Conservation (phyloP, 2,888 invertebrate species). For the Drosophila ezoana region DNA sequence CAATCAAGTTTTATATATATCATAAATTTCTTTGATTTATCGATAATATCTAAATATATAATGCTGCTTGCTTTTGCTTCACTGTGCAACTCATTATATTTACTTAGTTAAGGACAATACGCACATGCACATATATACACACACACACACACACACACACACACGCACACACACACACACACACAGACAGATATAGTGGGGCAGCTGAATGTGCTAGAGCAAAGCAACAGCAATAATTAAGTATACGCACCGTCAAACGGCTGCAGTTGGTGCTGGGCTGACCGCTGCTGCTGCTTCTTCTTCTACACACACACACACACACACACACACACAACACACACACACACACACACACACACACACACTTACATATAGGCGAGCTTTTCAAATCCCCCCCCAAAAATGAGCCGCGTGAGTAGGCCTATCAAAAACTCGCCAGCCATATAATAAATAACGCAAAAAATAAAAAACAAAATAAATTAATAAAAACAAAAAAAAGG, state of each 20-base stretch:
- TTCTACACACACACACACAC: conserved; percentile 9
- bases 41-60: not conserved
- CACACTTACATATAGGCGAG: conserved; percentile 60
- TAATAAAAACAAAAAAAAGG: not conserved
- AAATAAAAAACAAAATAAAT: conserved; percentile 35
- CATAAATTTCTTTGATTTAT: not conserved
- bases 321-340: no score
- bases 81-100: conserved; percentile 72
- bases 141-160: conserved; percentile 36
- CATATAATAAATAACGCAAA: conserved; percentile 73
- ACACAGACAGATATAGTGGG: conserved; percentile 9
- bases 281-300: not conserved
- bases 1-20: no score
- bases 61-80: conserved; percentile 6
- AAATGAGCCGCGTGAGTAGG: conserved; percentile 64
- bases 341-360: no score
- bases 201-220: conserved; percentile 29
- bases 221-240: conserved; percentile 56
- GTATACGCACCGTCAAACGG: conserved; percentile 62
- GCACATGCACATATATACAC: not conserved
- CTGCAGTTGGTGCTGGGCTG: not conserved
- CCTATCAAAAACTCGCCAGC: conserved; percentile 75
- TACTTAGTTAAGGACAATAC: conserved; percentile 67
- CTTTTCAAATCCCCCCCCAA: conserved; percentile 75
- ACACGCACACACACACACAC: conserved; percentile 32